These are phyloP conservation scores for Peromyscus eremicus DNA, from an alignment of 2,797 vertebrate genomes.

Conservation along the genomic window DNA sequence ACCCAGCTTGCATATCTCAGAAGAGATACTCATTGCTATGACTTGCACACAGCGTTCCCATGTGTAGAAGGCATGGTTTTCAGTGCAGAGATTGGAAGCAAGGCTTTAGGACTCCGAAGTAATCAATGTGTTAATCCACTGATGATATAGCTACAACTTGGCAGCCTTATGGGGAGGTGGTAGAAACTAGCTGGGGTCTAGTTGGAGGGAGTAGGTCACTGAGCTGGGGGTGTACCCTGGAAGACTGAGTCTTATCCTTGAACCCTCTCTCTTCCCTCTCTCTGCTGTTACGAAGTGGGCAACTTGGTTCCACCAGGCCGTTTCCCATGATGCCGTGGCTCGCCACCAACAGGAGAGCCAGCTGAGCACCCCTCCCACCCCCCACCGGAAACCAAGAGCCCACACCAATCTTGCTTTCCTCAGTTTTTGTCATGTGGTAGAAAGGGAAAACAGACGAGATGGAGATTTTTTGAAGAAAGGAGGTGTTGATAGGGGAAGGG, in stretches of 20 bases:
- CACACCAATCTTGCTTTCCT: background rate
- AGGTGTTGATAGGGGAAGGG: too few species aligned
- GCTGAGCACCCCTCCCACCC: too few species aligned
- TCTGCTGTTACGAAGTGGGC: background rate
- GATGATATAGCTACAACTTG: background rate
- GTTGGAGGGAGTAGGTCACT: background rate
- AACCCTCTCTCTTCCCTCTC: background rate
- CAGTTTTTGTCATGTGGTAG: background rate
- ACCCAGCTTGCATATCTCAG: background rate
- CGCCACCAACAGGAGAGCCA: background rate
- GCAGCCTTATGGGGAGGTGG: background rate
- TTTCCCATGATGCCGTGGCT: background rate
- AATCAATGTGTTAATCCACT: background rate
- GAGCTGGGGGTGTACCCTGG: too few species aligned
- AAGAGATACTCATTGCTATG: background rate
- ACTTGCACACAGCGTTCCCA: background rate
- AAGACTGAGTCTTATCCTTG: background rate
- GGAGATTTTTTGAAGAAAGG: background rate
- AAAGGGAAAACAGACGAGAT: background rate
- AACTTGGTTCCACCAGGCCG: background rate
- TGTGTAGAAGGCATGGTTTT: background rate
- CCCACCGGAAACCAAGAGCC: background rate
- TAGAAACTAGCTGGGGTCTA: background rate
- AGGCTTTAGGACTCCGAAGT: background rate
- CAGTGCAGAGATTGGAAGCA: background rate